Base-by-base conservation (phyloP, 1,140 invertebrate genomes). In the Papilio polytes region DNA sequence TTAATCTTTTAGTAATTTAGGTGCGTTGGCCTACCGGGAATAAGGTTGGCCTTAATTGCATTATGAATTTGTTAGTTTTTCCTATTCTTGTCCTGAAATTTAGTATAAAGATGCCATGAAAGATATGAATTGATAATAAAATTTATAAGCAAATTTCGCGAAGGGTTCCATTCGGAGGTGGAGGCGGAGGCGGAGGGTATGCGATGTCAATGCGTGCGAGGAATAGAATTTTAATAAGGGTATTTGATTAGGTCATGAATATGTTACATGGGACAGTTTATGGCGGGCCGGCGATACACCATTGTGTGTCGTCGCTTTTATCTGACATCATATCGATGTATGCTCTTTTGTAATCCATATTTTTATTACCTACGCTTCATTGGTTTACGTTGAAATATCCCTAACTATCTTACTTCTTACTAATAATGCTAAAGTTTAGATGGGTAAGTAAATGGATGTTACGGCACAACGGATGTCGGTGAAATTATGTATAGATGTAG, bases 171-270 rank as follows among this genome's bases (percentile, higher is more conserved):
- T 15, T 18, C 48, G 48, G 48, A 59, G n/a, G 6, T 3, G 56
- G 56, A 9, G 22, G 20, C 20, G 20, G 22, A 22, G 59, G 20
- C 22, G 59, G 20, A 63, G 63, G 22, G 26, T 31, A 13, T 22
- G 13, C 6, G 63, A 15, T 70, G 63, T 70, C 12, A 70, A 70
- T 70, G 26, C 7, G 63, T 31, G 63, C 63, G 26, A 31, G 63
- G 63, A 70, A 70, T 70, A 70, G 63, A 70, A 70, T 70, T 70
- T 70, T 70, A 70, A 70, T 70, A 70, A 70, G 63, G 63, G 63
- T 66, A 66, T 66, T 66, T 66, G 63, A 66, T 66, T 66, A 66
- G 63, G 10, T 66, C 63, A 66, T 66, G 63, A 66, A 66, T 66
- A 66, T 66, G 63, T 66, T 66, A 66, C 31, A 66, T 31, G 63